A percentile compares a stretch with the other conserved stretches of the same genome.
Conservation (phyloP, 2,888 invertebrate genomes). For the Macropis europaea region DNA sequence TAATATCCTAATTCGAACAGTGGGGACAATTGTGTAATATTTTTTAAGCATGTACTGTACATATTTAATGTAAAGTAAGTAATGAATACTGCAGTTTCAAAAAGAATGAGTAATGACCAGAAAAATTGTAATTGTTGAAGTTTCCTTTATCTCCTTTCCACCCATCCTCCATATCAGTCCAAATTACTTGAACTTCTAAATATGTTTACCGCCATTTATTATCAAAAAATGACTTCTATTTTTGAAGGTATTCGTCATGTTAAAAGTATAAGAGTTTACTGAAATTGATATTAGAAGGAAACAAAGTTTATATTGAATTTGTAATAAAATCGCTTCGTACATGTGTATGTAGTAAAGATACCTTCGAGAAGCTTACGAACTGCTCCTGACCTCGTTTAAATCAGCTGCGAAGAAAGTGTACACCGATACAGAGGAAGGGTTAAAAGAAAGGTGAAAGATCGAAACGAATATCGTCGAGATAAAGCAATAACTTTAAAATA, state of each 20-base stretch:
- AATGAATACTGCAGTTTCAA: no score
- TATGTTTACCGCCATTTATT: no score
- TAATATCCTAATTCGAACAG: no score
- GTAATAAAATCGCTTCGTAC: no score
- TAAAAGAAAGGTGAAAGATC: background rate
- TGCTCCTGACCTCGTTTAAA: background rate
- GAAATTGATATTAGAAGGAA: no score
- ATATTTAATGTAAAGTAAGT: no score
- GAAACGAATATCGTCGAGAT: conserved; percentile 2
- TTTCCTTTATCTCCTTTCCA: conserved; percentile 4
- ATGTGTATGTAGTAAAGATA: no score
- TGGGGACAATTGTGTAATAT: background rate
- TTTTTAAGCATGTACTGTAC: no score
- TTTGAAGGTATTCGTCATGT: no score
- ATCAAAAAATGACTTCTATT: no score
- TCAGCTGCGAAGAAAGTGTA: background rate
- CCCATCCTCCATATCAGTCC: background rate
- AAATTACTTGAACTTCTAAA: background rate
- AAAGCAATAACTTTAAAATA: background rate
- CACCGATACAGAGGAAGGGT: background rate
- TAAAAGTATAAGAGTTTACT: no score
- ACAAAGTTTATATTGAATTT: no score
- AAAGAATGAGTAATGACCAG: conserved; percentile 2
- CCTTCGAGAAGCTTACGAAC: background rate
- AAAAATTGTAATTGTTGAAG: background rate